Conservation (phyloP, 2,797 vertebrate genomes). For the Monodelphis domestica region DNA sequence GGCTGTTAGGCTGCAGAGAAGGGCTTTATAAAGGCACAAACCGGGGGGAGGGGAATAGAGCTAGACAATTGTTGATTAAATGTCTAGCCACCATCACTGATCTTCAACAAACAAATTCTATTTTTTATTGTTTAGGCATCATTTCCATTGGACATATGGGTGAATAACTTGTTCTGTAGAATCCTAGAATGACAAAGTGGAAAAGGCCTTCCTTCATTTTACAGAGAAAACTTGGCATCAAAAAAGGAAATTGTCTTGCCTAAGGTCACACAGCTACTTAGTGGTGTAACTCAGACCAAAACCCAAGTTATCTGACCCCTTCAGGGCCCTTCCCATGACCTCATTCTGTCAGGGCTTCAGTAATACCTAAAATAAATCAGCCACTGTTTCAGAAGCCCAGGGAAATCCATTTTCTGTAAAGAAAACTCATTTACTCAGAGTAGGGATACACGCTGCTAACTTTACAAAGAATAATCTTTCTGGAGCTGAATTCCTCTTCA, state of each 20-base stretch:
- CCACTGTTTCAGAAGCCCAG: slow-evolving; percentile 66
- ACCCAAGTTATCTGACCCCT: not conserved
- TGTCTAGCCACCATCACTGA: not conserved
- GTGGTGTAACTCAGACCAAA: not conserved
- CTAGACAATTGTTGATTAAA: not conserved
- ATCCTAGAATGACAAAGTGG: not conserved
- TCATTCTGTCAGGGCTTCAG: slow-evolving; percentile 14
- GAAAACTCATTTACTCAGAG: slow-evolving; percentile 71
- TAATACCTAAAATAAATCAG: slow-evolving; percentile 62
- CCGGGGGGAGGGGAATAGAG: not conserved
- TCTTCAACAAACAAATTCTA: not conserved
- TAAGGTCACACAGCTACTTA: not conserved
- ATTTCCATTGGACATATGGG: not conserved
- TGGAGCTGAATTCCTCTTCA: slow-evolving; percentile 45
- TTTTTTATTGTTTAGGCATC: slow-evolving; percentile 11
- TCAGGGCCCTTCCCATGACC: not conserved
- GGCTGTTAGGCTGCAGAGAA: not conserved
- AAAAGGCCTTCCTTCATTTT: not conserved
- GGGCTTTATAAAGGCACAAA: not conserved
- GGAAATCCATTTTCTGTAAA: slow-evolving; percentile 68
- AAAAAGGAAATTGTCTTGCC: not conserved
- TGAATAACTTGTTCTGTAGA: not conserved
- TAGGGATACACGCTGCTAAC: slow-evolving; percentile 65
- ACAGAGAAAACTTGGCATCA: not conserved
- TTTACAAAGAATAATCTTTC: slow-evolving; percentile 58